Base-by-base conservation (phyloP, 2,113 vertebrate species). In the Columba janthina region DNA sequence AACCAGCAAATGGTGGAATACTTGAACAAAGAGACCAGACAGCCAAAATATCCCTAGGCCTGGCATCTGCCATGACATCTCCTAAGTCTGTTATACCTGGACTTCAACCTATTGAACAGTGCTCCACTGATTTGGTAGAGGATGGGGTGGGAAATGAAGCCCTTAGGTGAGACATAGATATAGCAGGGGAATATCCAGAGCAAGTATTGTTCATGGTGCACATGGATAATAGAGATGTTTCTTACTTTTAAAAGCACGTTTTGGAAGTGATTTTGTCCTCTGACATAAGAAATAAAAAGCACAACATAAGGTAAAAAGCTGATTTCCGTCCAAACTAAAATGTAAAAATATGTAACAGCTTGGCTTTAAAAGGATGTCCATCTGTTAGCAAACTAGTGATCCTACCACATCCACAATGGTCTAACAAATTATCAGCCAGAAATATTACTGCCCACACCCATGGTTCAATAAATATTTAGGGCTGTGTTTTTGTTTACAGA, bases 1-100 rank as follows among this genome's bases (percentile, higher is more conserved):
- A 94, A 84, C 24, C 89, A 88, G 56, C 4, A 31, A 93, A 89
- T 81, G 56, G 69, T 74, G 14, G 48, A 87, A 67, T 48, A 81
- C 24, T 90, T 84, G 79, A 84, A 80, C 32, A 70, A 88, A 76
- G n/a, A 93, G n/a, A 86, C 79, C 29, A 46, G 29, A 77, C 25
- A 87, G 76, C 81, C 32, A 77, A 90, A 92, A 94, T 93, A 90
- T 69, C 83, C 79, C 26, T 56, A 89, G 72, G 86, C 76, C 56
- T 86, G 75, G 48, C 85, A 84, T 85, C 94, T 97, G 94, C 56
- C 89, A 64, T 86, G 71, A 77, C 65, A 89, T 77, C 83, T 95
- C 50, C 74, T 40, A 62, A 84, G 61, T 90, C 94, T 95, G 82
- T 58, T 60, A 22, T 90, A 78, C 76, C 92, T 94, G 95, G 83